phyloP scores from a whole-genome alignment of 1,140 invertebrate species.

The Bicyclus anynana region DNA sequence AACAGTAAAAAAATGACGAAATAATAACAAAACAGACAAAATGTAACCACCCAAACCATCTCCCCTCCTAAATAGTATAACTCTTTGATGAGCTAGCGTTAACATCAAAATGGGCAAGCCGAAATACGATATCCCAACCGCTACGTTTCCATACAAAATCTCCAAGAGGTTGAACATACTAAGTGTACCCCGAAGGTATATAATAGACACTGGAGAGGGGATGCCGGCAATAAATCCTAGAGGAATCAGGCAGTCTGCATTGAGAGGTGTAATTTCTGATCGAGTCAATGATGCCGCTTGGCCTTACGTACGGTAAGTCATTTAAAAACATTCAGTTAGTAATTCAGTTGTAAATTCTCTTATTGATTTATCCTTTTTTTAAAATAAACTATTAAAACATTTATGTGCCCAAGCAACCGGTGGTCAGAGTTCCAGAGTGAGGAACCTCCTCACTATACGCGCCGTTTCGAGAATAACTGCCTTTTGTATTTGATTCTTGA shows the following conservation, averaged over 20 bases:
- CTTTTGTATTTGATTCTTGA: too few species aligned
- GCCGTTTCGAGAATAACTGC: too few species aligned
- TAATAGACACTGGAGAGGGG: slow-evolving; percentile 46
- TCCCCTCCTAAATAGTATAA: slow-evolving; percentile 24
- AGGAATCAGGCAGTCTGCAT: slow-evolving; percentile 51
- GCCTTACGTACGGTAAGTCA: slow-evolving; percentile 55
- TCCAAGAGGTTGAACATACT: slow-evolving; percentile 48
- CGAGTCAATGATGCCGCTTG: slow-evolving; percentile 55
- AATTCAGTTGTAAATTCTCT: not conserved
- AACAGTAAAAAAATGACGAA: not conserved
- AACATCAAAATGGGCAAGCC: slow-evolving; percentile 48
- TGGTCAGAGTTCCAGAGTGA: too few species aligned
- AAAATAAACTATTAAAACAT: too few species aligned
- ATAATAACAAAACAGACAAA: slow-evolving; percentile 20
- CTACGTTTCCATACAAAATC: slow-evolving; percentile 59
- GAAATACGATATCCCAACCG: slow-evolving; percentile 49
- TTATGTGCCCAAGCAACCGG: too few species aligned
- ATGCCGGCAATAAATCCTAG: slow-evolving; percentile 45
- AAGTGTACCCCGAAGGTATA: slow-evolving; percentile 46
- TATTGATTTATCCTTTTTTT: too few species aligned
- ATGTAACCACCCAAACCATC: slow-evolving; percentile 32
- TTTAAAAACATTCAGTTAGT: not conserved
- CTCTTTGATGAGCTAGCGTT: slow-evolving; percentile 49
- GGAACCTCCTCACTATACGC: too few species aligned
- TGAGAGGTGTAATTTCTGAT: slow-evolving; percentile 37